Evolutionary conservation across 2,113 vertebrate species (phyloP).

Genomic region (Bombycilla garrulus): DNA sequence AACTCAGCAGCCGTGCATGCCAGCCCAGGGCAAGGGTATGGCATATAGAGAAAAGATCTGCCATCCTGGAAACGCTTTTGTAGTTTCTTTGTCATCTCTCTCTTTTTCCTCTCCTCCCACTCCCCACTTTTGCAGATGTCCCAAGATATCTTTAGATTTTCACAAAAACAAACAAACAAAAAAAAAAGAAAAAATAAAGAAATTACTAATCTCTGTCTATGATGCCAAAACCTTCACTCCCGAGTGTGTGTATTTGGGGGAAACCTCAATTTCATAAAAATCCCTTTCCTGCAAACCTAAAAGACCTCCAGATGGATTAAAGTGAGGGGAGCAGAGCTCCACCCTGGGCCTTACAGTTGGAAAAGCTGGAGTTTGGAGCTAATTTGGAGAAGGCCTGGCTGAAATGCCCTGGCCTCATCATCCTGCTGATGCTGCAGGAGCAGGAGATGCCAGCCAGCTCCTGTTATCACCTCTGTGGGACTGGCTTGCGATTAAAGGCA

Average conservation of each 20-base stretch:
- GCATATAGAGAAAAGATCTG: not conserved
- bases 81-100: not conserved
- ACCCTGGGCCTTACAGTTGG: not conserved
- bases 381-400: conserved; percentile 26
- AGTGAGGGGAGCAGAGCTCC: not conserved
- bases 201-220: not conserved
- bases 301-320: not conserved
- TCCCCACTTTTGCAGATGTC: not conserved
- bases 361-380: conserved; percentile 5
- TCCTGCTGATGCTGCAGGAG: conserved; percentile 51
- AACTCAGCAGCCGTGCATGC: too few species aligned
- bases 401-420: conserved; percentile 10
- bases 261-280: not conserved
- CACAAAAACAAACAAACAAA: not conserved
- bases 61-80: not conserved
- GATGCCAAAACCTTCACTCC: not conserved
- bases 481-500: conserved; percentile 46
- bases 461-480: conserved; percentile 60
- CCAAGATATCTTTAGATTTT: not conserved
- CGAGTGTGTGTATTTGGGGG: accelerated
- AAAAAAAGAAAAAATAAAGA: not conserved
- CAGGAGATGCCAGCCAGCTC: conserved; percentile 51
- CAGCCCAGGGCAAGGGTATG: not conserved
- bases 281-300: not conserved
- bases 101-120: not conserved